phyloP scores from a whole-genome alignment of 23 tunicate species.

The Corella eumyota region DNA sequence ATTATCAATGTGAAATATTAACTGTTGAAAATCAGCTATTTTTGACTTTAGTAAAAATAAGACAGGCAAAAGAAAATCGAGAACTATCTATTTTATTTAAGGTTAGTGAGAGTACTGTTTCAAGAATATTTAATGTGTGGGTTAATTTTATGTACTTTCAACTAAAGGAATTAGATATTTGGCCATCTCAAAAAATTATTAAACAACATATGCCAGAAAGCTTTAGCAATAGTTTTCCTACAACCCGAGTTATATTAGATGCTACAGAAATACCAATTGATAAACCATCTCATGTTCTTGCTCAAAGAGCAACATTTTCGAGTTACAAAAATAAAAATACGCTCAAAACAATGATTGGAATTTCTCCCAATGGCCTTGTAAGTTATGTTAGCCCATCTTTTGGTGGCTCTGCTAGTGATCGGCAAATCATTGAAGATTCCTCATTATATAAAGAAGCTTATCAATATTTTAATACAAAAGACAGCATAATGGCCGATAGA shows the following conservation, averaged over 20 bases:
- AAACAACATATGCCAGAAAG: slow-evolving; percentile 2
- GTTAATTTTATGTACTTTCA: slow-evolving; percentile 4
- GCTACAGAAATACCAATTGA: slow-evolving; percentile 6
- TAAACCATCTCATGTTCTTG: neutral
- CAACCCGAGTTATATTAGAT: slow-evolving; percentile 4
- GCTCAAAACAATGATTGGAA: slow-evolving; percentile 1
- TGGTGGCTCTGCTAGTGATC: slow-evolving; percentile 2
- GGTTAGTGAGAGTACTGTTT: neutral
- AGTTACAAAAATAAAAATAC: slow-evolving; percentile 2
- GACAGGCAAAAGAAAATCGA: slow-evolving; percentile 2
- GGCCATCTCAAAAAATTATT: neutral
- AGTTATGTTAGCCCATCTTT: neutral
- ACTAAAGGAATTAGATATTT: neutral
- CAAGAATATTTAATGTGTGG: slow-evolving; percentile 1
- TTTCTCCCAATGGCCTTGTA: neutral
- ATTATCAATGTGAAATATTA: neutral
- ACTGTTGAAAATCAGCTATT: neutral
- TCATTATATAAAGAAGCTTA: neutral
- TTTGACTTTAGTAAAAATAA: neutral
- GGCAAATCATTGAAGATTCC: neutral
- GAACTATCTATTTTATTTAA: neutral
- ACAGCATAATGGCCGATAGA: slow-evolving; percentile 1
- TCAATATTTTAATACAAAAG: neutral
- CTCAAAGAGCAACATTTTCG: neutral
- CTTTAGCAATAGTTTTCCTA: neutral